These are phyloP conservation scores for Neodiprion virginianus DNA, from an alignment of 1,140 invertebrate species.

Conservation along the genomic window DNA sequence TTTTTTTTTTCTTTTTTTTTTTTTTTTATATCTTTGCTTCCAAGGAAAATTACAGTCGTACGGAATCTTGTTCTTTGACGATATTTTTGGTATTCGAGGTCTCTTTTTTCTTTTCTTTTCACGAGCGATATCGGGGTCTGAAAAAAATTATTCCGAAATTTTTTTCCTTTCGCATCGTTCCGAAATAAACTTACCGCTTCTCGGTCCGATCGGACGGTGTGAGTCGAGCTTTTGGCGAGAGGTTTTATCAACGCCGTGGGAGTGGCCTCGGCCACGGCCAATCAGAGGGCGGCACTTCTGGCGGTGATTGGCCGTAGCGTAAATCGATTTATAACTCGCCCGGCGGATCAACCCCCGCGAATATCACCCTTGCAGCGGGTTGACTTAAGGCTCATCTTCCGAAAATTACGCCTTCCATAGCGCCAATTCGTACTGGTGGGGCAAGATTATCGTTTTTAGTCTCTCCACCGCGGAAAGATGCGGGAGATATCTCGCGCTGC, in stretches of 20 bases:
- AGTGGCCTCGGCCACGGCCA: conserved; percentile 52
- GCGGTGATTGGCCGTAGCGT: conserved; percentile 53
- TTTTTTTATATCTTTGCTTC: no score
- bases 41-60: no score
- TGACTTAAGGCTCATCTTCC: conserved; percentile 43
- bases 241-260: conserved; percentile 52
- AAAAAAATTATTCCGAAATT: neutral
- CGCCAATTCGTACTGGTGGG: conserved; percentile 45
- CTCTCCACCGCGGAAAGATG: no score
- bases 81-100: no score
- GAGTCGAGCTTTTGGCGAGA: conserved; percentile 42
- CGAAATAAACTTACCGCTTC: neutral
- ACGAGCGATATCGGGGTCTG: neutral
- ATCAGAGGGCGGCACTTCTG: conserved; percentile 51
- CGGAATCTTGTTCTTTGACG: no score
- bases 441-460: neutral
- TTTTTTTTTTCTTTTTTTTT: no score
- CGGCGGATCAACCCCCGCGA: conserved; percentile 37
- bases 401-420: conserved; percentile 33
- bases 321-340: conserved; percentile 61
- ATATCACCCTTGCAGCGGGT: conserved; percentile 42
- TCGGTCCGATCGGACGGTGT: conserved; percentile 30
- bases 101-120: no score
- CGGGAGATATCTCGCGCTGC: no score
- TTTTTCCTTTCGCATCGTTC: neutral